Percentiles rank a stretch among this genome's conserved stretches.
Evolutionary conservation across 1,140 invertebrate species (phyloP).

Genomic region (Microvelia longipes): DNA sequence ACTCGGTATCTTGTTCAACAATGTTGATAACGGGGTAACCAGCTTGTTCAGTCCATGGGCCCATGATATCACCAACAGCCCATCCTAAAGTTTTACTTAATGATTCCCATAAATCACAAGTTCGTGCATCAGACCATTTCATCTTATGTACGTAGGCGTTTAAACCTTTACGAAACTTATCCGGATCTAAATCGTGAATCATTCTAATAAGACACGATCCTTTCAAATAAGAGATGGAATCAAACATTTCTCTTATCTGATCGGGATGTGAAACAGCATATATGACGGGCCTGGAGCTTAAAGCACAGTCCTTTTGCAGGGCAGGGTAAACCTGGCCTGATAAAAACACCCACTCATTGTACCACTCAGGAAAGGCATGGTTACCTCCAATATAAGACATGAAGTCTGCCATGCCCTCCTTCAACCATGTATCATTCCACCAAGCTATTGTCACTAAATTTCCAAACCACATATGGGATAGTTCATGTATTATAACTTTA

Average conservation of each 20-base stretch:
- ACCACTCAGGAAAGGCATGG: conserved; percentile 59
- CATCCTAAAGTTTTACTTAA: conserved; percentile 29
- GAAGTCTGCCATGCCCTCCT: conserved; percentile 81
- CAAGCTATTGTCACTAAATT: conserved; percentile 80
- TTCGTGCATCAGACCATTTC: conserved; percentile 59
- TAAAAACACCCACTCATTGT: conserved; percentile 34
- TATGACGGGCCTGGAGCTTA: conserved; percentile 75
- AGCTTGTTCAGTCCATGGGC: conserved; percentile 86
- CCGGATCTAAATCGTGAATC: conserved; percentile 65
- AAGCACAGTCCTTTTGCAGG: conserved; percentile 55
- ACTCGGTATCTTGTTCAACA: conserved; percentile 33
- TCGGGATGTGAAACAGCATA: conserved; percentile 68
- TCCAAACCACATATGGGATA: conserved; percentile 82
- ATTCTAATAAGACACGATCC: conserved; percentile 77
- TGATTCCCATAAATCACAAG: conserved; percentile 55
- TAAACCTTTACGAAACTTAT: conserved; percentile 49
- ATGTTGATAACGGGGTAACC: conserved; percentile 70
- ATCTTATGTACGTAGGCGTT: not conserved
- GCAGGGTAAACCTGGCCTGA: conserved; percentile 43
- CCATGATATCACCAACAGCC: conserved; percentile 54
- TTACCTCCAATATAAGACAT: conserved; percentile 66
- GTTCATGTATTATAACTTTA: conserved; percentile 66
- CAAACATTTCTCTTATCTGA: conserved; percentile 83
- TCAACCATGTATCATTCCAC: conserved; percentile 88
- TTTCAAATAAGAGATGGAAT: conserved; percentile 84